Base-by-base conservation (phyloP, 1,140 invertebrate species). In the Hesperophylax magnus region DNA sequence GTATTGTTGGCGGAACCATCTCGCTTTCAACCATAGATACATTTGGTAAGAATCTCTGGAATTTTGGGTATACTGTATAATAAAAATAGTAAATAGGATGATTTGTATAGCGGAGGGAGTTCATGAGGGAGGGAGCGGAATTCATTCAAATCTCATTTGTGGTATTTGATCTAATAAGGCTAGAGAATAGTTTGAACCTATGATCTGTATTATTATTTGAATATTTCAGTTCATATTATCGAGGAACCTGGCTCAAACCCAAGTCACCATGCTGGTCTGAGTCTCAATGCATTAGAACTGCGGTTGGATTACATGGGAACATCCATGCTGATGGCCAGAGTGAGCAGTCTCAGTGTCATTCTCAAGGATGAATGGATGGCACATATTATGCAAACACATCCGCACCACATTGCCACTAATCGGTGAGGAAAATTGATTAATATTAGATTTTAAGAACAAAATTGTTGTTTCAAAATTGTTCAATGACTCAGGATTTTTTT, bases 271-370 rank as follows among this genome's bases (percentile, higher is more conserved):
- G 91, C 97, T 52, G 95, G 96, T n/a, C 86, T 98, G 63, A 94
- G 94, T 86, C 91, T 98, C 61, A 93, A 94, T 85, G 96, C 97
- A 1, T 87, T 98, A 8, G 97, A 99, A 87, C 91, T 97, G 78
- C 91, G 97, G 20, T 88, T 99, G 24, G 98, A 99, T 90, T 99
- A 99, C 88, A 99, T 99, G 97, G 97, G 97, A 74, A 96, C 96
- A 8, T 96, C 96, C 7, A 96, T 98, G 54, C 89, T 99, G 58
- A 97, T 99, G 95, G 94, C 94, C 1, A 89, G 98, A 69, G 95
- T 98, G 4, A 97, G 95, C 79, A 92, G 93, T 20, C 92, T 98
- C 54, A 93, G 93, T 24, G 94, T 97, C 2, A 94, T 93, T 61
- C 90, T 97, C 60, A 90, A 93, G 76, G 96, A 98, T 88, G 95